These are phyloP conservation scores for Numida meleagris DNA, from an alignment of 2,113 vertebrate genomes.

Conservation along the genomic window DNA sequence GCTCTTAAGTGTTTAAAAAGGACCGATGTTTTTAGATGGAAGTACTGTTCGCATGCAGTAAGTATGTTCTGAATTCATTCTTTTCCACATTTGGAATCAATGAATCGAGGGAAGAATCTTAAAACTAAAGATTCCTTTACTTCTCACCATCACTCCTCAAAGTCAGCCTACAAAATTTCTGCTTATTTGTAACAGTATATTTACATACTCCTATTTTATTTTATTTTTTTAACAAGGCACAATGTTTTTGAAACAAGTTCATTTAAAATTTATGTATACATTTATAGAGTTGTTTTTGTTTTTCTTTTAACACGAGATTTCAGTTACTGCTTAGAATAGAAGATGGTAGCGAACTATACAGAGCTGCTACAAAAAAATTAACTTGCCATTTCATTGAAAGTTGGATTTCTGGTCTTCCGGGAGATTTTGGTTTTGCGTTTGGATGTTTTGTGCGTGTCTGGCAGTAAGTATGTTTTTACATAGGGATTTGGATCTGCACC, in stretches of 20 bases:
- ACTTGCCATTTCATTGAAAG: slow-evolving; percentile 98
- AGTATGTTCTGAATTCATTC: neutral
- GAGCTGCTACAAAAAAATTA: neutral
- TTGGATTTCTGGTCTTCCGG: slow-evolving; percentile 96
- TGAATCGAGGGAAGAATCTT: neutral
- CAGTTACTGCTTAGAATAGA: neutral
- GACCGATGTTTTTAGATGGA: neutral
- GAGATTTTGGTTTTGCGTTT: slow-evolving; percentile 98
- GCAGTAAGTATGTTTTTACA: slow-evolving; percentile 97
- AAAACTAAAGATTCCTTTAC: neutral
- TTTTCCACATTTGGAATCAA: neutral
- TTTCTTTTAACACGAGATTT: neutral
- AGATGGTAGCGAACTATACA: neutral
- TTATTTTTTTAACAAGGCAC: neutral
- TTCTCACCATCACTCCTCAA: neutral
- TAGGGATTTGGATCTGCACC: slow-evolving; percentile 96
- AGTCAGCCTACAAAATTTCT: neutral
- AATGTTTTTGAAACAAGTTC: neutral
- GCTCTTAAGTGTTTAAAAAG: neutral
- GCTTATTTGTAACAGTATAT: neutral
- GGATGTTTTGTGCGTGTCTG: slow-evolving; percentile 93
- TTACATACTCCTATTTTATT: neutral
- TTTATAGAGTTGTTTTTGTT: neutral
- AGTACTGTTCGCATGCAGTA: neutral
- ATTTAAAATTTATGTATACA: neutral